These are phyloP conservation scores for Ornithoptera alexandrae DNA, from an alignment of 2,888 invertebrate genomes.

Conservation along the genomic window DNA sequence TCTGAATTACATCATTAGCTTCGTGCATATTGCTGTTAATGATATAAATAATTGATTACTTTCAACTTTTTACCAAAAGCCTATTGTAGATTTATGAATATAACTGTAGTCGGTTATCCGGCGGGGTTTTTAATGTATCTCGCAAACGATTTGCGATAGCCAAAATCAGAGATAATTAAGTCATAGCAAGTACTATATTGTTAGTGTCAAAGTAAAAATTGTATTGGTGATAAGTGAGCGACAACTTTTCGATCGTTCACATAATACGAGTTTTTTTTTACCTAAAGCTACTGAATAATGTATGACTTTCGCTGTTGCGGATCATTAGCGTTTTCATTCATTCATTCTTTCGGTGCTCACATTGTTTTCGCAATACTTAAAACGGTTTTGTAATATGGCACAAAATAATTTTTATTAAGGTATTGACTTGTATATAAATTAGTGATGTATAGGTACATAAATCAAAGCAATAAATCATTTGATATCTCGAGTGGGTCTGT, in stretches of 20 bases:
- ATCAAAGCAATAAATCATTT: slow-evolving; percentile 59
- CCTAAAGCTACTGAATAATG: too few relatives aligned
- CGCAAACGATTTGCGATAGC: too few relatives aligned
- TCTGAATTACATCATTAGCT: neutral
- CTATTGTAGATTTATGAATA: neutral
- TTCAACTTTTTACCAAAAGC: neutral
- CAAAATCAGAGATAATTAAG: too few relatives aligned
- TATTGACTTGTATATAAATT: slow-evolving; percentile 20
- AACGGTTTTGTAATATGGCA: neutral
- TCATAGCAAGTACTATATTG: too few relatives aligned
- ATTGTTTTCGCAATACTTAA: neutral
- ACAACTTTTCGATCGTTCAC: too few relatives aligned
- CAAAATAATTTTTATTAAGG: neutral
- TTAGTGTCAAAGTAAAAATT: too few relatives aligned
- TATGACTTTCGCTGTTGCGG: too few relatives aligned
- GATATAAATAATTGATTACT: too few relatives aligned
- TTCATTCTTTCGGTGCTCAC: neutral
- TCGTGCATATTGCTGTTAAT: neutral
- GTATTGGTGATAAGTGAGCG: too few relatives aligned
- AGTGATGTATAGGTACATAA: slow-evolving; percentile 34
- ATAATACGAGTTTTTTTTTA: too few relatives aligned
- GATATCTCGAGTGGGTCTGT: slow-evolving; percentile 58
- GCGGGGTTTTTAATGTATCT: too few relatives aligned
- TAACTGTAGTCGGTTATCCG: neutral
- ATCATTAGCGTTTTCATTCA: neutral